phyloP scores from a whole-genome alignment of 2,888 invertebrate species.

The Dioctria rufipes region DNA sequence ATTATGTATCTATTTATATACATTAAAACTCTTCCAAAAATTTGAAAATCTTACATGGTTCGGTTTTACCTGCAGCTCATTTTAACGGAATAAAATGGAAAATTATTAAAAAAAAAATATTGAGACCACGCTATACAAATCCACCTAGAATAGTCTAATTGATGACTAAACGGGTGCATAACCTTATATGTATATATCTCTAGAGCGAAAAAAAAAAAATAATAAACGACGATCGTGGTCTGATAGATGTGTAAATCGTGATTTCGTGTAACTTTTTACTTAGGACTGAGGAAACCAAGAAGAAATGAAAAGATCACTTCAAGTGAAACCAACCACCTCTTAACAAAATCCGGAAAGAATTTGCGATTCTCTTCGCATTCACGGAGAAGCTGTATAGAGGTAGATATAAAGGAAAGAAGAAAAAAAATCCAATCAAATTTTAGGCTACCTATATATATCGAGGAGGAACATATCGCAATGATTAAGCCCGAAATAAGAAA shows the following conservation, averaged over 20 bases:
- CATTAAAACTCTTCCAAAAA: too few relatives aligned
- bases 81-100: neutral
- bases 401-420: conserved; percentile 23
- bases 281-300: conserved; percentile 10
- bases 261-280: conserved; percentile 18
- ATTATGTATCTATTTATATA: too few relatives aligned
- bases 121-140: conserved; percentile 13
- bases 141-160: conserved; percentile 39
- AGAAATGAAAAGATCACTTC: conserved; percentile 42
- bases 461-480: conserved; percentile 2
- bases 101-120: neutral
- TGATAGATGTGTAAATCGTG: conserved; percentile 1
- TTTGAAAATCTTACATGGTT: too few relatives aligned
- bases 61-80: neutral
- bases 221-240: neutral
- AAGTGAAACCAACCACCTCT: conserved; percentile 42
- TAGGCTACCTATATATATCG: conserved; percentile 15
- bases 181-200: conserved; percentile 5
- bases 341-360: conserved; percentile 50
- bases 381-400: neutral
- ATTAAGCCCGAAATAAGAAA: neutral
- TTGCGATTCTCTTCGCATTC: conserved; percentile 28
- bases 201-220: neutral
- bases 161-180: conserved; percentile 47
- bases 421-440: conserved; percentile 49